A percentile compares a stretch with the other conserved stretches of the same genome.
Evolutionary conservation across 2,797 vertebrate genomes (phyloP).

Genomic region (Neomorphus geoffroyi): DNA sequence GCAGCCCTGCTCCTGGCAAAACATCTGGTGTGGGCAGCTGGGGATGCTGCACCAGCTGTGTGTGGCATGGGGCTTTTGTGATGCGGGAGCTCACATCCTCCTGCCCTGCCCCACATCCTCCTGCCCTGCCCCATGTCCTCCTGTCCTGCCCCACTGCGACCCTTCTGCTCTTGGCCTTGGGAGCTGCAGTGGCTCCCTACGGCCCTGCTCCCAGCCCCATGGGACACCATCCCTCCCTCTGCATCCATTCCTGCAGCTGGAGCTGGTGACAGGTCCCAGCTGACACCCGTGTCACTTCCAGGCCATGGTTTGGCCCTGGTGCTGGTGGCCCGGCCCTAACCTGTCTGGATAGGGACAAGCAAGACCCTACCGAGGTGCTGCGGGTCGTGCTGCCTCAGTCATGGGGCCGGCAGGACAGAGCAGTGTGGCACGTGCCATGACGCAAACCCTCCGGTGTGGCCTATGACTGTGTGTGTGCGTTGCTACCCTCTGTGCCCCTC

Average conservation of each 20-base stretch:
- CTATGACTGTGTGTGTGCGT: background rate
- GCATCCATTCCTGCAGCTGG: background rate
- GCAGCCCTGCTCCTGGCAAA: background rate
- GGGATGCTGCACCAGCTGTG: background rate
- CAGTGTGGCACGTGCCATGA: rapidly evolving
- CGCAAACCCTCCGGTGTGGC: rapidly evolving
- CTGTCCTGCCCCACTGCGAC: background rate
- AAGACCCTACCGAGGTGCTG: background rate
- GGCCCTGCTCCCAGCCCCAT: background rate
- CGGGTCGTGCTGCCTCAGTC: rapidly evolving
- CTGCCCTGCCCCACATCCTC: background rate
- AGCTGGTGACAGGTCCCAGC: background rate
- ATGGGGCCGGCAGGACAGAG: rapidly evolving
- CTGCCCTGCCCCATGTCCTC: background rate
- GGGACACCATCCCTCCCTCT: background rate
- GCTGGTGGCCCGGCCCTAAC: background rate
- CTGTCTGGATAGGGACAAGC: background rate
- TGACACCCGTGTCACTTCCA: rapidly evolving
- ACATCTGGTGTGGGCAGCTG: slow-evolving; percentile 36
- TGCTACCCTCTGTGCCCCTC: rapidly evolving
- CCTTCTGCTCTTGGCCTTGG: background rate
- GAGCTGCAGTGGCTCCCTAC: rapidly evolving
- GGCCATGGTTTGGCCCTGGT: background rate
- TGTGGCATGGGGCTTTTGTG: rapidly evolving
- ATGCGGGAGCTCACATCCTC: background rate